Base-by-base conservation (phyloP, 2,113 vertebrate species). In the Pardalotus punctatus region DNA sequence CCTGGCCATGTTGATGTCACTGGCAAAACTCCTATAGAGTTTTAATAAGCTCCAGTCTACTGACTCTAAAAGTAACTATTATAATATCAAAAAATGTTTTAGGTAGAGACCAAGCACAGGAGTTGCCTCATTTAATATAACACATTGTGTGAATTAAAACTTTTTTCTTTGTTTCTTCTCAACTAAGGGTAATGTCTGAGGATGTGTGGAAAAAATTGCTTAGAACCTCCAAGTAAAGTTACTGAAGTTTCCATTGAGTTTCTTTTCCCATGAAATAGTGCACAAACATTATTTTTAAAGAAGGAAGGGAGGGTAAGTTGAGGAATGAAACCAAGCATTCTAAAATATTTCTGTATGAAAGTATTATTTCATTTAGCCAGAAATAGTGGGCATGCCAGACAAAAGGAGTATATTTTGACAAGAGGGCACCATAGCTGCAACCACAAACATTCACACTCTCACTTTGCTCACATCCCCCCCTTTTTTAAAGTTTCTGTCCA, bases 181-280 rank as follows among this genome's bases (percentile, higher is more conserved):
- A 61, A 8, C 16, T 45, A 86, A 81, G 22, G 61, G 42, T 16
- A 88, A 35, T 9, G 25, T 35, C 60, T 74, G 20, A 86, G 60
- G 12, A 48, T 29, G 11, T 18, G 14, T 42, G 47, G 42, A 28
- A 36, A 45, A 58, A 71, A 14, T 23, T 48, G 58, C 0, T 0
- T 38, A 17, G 51, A 89, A 24, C 21, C 29, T 64, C 19, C 38
- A 78, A 51, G 20, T 24, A 54, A 71, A 60, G 27, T 42, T 29
- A 54, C 15, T 17, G 29, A 86, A 45, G 12, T 48, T 76, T 15
- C 36, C 25, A 57, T 6, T 35, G 80, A 65, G 18, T 43, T 84
- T 88, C 31, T 69, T 69, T 53, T 58, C 33, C 48, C 18, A 81
- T 1, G 0, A 33, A 87, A 64, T 27, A 27, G 9, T 35, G 20